Conservation (phyloP, 2,797 vertebrate species). For the Simalia tracyae region DNA sequence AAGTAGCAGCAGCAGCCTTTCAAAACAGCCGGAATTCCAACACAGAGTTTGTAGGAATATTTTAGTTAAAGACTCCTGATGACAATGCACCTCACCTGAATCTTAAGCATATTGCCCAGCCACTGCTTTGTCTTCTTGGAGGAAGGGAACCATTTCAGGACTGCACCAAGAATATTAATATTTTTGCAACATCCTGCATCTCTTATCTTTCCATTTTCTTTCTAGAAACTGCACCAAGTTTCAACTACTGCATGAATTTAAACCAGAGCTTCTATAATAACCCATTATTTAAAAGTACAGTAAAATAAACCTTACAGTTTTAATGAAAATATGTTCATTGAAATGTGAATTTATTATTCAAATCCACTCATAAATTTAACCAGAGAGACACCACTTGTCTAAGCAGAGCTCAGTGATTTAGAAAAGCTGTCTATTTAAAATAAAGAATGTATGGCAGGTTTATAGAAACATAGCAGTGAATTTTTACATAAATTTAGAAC, state of each 20-base stretch:
- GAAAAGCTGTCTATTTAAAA: slow-evolving; percentile 85
- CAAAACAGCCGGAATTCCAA: slow-evolving; percentile 42
- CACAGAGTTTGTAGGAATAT: slow-evolving; percentile 21
- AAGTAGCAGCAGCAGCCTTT: slow-evolving; percentile 16
- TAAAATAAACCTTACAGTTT: slow-evolving; percentile 83
- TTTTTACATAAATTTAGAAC: slow-evolving; percentile 83
- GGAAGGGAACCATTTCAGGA: slow-evolving; percentile 67
- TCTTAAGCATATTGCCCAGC: slow-evolving; percentile 47
- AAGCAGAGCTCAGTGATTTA: slow-evolving; percentile 82
- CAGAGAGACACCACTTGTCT: slow-evolving; percentile 82
- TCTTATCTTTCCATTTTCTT: slow-evolving; percentile 69
- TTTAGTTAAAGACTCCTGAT: slow-evolving; percentile 26
- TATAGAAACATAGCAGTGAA: slow-evolving; percentile 80
- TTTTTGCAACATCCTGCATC: slow-evolving; percentile 54
- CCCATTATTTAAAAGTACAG: slow-evolving; percentile 84
- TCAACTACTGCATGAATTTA: slow-evolving; percentile 78
- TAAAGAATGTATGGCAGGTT: slow-evolving; percentile 85
- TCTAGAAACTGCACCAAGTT: slow-evolving; percentile 74
- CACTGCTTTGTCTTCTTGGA: slow-evolving; percentile 47
- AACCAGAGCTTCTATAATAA: slow-evolving; percentile 81
- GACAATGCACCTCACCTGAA: slow-evolving; percentile 25
- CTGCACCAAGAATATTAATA: slow-evolving; percentile 59
- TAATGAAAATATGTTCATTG: slow-evolving; percentile 86
- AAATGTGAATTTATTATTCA: slow-evolving; percentile 86
- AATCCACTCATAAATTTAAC: slow-evolving; percentile 83